Conservation (phyloP, 1,140 invertebrate genomes). For the Cotesia vestalis region DNA sequence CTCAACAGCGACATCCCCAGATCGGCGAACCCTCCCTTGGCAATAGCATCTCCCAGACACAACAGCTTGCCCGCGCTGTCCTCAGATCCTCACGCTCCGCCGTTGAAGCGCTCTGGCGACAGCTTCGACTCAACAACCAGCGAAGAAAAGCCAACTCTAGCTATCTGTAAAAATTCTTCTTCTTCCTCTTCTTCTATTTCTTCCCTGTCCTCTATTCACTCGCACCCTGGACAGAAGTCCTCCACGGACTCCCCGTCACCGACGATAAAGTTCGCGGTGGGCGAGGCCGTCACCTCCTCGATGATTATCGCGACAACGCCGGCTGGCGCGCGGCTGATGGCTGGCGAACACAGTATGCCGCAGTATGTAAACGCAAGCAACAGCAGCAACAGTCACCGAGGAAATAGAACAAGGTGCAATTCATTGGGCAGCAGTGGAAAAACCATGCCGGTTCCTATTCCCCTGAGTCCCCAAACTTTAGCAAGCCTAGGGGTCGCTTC, state of each 20-base stretch:
- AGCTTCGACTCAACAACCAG: constrained; percentile 25
- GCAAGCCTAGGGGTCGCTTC: constrained; percentile 70
- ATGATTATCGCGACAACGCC: constrained; percentile 45
- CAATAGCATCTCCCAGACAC: constrained; percentile 54
- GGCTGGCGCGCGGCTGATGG: constrained; percentile 41
- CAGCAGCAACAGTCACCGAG: constrained; percentile 31
- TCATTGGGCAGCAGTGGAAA: constrained; percentile 57
- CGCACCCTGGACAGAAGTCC: constrained; percentile 26
- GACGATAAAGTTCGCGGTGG: constrained; percentile 73
- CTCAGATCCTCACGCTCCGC: not conserved
- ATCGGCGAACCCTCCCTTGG: constrained; percentile 47
- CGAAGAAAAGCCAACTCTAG: constrained; percentile 1
- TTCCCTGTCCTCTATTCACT: too few relatives aligned
- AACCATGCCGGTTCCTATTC: constrained; percentile 58
- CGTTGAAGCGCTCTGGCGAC: constrained; percentile 31
- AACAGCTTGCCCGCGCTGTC: constrained; percentile 58
- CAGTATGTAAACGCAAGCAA: not conserved
- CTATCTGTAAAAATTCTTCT: too few relatives aligned
- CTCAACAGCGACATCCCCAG: constrained; percentile 60
- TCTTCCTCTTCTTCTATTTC: too few relatives aligned
- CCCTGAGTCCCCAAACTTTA: constrained; percentile 71
- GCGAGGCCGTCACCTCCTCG: constrained; percentile 70
- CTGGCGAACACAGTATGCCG: constrained; percentile 38
- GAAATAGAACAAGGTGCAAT: constrained; percentile 58
- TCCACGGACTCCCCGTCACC: constrained; percentile 60